Evolutionary conservation across 23 tunicate species (phyloP).

Genomic region (Ascidia mentula): DNA sequence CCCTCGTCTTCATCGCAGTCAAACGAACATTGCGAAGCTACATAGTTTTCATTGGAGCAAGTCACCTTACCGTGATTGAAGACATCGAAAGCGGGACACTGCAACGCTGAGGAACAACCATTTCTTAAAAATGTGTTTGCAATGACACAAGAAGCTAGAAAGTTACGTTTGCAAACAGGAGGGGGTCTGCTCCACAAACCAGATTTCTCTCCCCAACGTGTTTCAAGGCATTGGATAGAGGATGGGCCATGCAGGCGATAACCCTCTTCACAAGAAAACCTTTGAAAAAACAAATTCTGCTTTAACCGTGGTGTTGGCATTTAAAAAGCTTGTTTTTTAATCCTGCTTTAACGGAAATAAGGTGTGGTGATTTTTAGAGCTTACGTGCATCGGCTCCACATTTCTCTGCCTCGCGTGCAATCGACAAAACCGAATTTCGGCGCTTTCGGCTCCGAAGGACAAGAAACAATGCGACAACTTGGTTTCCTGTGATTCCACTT

Average conservation of each 20-base stretch:
- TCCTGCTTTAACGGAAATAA: too few species aligned
- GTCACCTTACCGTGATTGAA: not conserved
- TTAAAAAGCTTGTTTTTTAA: too few species aligned
- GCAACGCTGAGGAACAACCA: not conserved
- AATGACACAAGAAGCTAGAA: not conserved
- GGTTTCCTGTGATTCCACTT: constrained; percentile 1
- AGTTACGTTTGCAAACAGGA: not conserved
- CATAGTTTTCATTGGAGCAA: not conserved
- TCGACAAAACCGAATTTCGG: not conserved
- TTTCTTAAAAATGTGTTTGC: not conserved
- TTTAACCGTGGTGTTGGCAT: too few species aligned
- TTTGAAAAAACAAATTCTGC: not conserved
- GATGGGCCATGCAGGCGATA: not conserved
- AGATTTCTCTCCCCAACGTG: not conserved
- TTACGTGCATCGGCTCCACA: not conserved
- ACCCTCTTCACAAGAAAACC: not conserved
- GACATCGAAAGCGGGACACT: not conserved
- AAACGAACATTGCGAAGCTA: not conserved
- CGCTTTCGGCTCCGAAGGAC: not conserved
- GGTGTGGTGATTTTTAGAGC: too few species aligned
- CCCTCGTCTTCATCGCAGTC: not conserved
- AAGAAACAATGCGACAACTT: not conserved
- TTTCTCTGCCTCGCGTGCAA: not conserved
- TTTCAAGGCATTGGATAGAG: not conserved
- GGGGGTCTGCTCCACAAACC: constrained; percentile 1